Percentiles rank a stretch among this genome's conserved stretches.
Evolutionary conservation across 1,140 invertebrate species (phyloP).

Genomic region (Caenorhabditis brenneri): DNA sequence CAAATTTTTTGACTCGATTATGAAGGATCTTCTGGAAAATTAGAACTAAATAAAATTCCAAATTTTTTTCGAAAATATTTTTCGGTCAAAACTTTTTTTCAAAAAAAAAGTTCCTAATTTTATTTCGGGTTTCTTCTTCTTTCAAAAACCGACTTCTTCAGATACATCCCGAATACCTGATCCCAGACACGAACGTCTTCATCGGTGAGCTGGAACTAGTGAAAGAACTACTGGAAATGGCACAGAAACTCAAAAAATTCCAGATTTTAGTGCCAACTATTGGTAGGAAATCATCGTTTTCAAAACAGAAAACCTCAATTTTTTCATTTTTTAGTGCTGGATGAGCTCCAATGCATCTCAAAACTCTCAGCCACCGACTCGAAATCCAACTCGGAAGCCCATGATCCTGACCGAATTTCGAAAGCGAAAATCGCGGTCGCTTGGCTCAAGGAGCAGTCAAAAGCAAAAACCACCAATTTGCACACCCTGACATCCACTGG

Average conservation of each 20-base stretch:
- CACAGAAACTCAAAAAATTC: background rate
- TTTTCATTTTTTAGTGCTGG: slow-evolving; percentile 28
- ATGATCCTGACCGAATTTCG: background rate
- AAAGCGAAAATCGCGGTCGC: background rate
- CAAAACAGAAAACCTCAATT: too few species aligned
- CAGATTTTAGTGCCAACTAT: slow-evolving; percentile 44
- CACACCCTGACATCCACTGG: slow-evolving; percentile 38
- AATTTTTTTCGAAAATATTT: too few species aligned
- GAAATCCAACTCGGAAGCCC: background rate
- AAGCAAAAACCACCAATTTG: slow-evolving; percentile 23
- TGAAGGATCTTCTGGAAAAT: too few species aligned
- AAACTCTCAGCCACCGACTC: background rate
- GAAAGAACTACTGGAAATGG: background rate
- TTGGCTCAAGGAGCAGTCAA: slow-evolving; percentile 40
- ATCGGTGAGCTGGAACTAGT: slow-evolving; percentile 29
- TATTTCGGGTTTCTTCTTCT: too few species aligned
- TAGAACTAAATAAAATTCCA: too few species aligned
- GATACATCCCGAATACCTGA: slow-evolving; percentile 34
- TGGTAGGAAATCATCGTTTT: background rate
- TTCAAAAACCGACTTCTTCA: background rate
- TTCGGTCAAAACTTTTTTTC: too few species aligned
- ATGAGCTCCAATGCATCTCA: slow-evolving; percentile 29
- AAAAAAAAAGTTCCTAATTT: too few species aligned
- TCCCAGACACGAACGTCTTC: slow-evolving; percentile 47
- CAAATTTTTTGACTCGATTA: too few species aligned